These are phyloP conservation scores for Anadara kagoshimensis DNA, from an alignment of 1,140 invertebrate species.

Conservation along the genomic window DNA sequence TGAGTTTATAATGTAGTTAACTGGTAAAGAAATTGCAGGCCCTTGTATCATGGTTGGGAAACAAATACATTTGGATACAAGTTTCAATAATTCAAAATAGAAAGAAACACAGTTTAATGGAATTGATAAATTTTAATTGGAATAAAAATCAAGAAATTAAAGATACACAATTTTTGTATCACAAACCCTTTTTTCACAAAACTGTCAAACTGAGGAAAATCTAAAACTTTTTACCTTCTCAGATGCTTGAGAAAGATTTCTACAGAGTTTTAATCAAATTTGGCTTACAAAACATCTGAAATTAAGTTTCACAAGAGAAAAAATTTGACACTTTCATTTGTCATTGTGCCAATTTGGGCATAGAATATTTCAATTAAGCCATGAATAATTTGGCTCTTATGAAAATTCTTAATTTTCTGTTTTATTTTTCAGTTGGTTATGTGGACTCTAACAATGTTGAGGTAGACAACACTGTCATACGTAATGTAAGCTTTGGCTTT, in stretches of 20 bases:
- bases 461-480: constrained; percentile 43
- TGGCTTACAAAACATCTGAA: background rate
- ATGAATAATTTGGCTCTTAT: background rate
- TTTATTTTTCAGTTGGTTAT: constrained; percentile 43
- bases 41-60: too few species aligned
- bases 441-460: constrained; percentile 45
- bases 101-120: too few species aligned
- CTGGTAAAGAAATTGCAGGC: too few species aligned
- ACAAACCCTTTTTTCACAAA: too few species aligned
- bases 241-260: background rate
- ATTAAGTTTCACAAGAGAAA: background rate
- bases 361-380: background rate
- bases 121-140: too few species aligned
- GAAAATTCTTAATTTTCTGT: background rate
- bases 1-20: too few species aligned
- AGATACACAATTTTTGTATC: too few species aligned
- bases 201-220: too few species aligned
- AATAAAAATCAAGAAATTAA: too few species aligned
- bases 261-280: background rate
- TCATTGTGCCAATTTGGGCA: background rate
- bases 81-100: too few species aligned
- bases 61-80: too few species aligned
- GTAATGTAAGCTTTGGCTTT: constrained; percentile 33
- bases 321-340: background rate
- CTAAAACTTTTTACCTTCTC: too few species aligned